Percentiles rank a stretch among this genome's conserved stretches.
phyloP scores from a whole-genome alignment of 2,113 vertebrate species.

The Macquaria ambigua region DNA sequence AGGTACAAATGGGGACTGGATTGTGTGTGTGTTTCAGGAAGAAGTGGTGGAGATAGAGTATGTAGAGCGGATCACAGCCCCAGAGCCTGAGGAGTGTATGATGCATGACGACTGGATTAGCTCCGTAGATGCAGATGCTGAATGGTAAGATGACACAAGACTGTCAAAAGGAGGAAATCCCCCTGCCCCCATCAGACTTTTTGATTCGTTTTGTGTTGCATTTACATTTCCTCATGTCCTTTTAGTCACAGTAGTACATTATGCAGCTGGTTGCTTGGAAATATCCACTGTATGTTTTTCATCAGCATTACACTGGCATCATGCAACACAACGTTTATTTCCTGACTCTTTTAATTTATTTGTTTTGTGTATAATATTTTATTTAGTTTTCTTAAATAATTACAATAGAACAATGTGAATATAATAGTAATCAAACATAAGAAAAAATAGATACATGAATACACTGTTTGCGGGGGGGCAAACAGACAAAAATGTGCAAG shows the following conservation, averaged over 20 bases:
- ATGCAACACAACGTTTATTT: too few species aligned
- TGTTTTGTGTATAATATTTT: too few species aligned
- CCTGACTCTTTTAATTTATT: too few species aligned
- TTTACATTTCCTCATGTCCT: neutral
- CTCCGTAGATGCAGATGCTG: constrained; percentile 89
- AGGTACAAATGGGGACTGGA: neutral
- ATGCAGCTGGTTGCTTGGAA: too few species aligned
- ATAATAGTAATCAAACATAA: too few species aligned
- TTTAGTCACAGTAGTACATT: neutral
- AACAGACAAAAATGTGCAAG: too few species aligned
- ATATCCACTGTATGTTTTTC: neutral
- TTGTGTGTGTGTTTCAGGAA: constrained; percentile 86
- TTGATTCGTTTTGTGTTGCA: too few species aligned
- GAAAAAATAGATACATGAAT: too few species aligned
- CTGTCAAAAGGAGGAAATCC: neutral
- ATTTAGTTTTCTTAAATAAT: too few species aligned
- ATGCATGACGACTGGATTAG: constrained; percentile 99
- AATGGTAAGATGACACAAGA: constrained; percentile 87
- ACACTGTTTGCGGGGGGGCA: too few species aligned
- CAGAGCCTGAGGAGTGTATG: constrained; percentile 95
- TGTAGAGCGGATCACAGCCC: constrained; percentile 93
- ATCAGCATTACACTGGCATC: neutral
- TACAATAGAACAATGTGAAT: too few species aligned
- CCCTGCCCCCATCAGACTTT: neutral
- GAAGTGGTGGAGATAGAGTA: constrained; percentile 98